Base-by-base conservation (phyloP, 2,797 vertebrate species). In the Rhinella marina region DNA sequence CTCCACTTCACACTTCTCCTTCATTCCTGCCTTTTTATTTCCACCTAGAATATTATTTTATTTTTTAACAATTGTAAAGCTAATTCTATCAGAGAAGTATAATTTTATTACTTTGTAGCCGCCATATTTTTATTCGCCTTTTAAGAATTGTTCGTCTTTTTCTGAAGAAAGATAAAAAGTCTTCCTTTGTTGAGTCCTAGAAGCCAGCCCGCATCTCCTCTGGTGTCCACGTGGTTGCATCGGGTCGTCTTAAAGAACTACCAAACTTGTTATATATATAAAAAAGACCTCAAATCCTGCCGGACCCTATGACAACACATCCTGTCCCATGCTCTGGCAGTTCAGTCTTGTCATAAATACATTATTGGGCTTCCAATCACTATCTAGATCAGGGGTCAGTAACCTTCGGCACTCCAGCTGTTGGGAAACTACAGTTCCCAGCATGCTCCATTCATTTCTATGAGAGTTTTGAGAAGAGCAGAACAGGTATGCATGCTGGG, bases 21-120 rank as follows among this genome's bases (percentile, higher is more conserved):
- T 84, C 48, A 88, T 83, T 88, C 75, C 64, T 84, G 32, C 66
- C 25, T 19, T 87, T 86, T 70, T 62, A 50, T 50, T 25, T 50
- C 29, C 48, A 54, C n/a, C 32, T 82, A 56, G 64, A 61, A 17
- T 82, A 76, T 87, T 87, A 86, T 82, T 82, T 75, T 76, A 61
- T 72, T 84, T 84, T 73, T 84, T 75, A 41, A 68, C 29, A 72
- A 17, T 76, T 87, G 56, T 87, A 87, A 75, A 78, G 52, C 61
- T 32, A 66, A 88, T 77, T 88, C 59, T 87, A 73, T 54, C 73
- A 75, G 59, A 82, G 70, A 68, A 76, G 70, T 76, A 66, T 82
- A 76, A 82, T 87, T 88, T 77, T 81, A 83, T 83, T 82, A 48
- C 73, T 70, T 68, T 88, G 56, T 59, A 87, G 80, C 11, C 41